These are phyloP conservation scores for Cataglyphis hispanica DNA, from an alignment of 1,140 invertebrate species.

Conservation along the genomic window DNA sequence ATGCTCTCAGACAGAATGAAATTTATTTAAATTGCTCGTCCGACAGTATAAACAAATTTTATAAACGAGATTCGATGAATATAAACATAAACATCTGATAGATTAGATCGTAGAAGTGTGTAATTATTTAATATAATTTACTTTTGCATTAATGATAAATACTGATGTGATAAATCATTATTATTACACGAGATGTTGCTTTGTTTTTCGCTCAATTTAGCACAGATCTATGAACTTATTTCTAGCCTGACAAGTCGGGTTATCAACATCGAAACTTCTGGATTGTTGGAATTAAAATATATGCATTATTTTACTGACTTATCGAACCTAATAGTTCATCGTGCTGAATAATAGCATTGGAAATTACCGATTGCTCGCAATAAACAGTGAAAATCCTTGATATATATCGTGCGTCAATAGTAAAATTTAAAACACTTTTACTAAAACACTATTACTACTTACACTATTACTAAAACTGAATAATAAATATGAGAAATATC, in stretches of 20 bases:
- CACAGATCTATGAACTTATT: constrained; percentile 14
- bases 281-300: neutral
- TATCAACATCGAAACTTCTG: constrained; percentile 21
- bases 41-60: neutral
- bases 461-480: neutral
- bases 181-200: neutral
- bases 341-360: neutral
- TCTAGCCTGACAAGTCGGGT: neutral
- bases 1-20: neutral
- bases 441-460: too few relatives aligned
- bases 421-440: neutral
- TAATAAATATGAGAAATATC: neutral
- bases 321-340: neutral
- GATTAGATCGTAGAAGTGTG: neutral
- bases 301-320: neutral
- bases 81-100: neutral
- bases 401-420: neutral
- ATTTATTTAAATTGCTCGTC: constrained; percentile 23
- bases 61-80: neutral
- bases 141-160: neutral
- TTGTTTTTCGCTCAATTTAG: neutral
- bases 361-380: constrained; percentile 1
- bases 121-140: neutral
- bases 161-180: neutral
- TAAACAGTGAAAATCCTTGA: neutral